These are phyloP conservation scores for Rhinoraja longicauda DNA, from an alignment of 2,797 vertebrate species.

Conservation along the genomic window DNA sequence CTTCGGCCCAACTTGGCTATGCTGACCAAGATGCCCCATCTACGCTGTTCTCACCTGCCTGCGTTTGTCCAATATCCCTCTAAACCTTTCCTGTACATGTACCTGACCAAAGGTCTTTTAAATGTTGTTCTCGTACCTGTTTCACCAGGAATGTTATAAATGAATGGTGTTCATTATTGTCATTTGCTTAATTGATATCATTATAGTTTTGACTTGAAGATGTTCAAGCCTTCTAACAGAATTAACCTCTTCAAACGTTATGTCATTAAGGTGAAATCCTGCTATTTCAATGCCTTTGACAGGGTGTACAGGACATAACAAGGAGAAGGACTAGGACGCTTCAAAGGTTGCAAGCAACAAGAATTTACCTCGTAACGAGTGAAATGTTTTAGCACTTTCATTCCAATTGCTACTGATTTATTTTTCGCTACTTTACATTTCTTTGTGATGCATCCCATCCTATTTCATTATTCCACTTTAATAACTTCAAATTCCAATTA, in stretches of 20 bases:
- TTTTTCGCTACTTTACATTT: neutral
- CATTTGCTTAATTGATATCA: neutral
- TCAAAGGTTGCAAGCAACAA: neutral
- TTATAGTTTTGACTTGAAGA: neutral
- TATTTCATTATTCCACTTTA: neutral
- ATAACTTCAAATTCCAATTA: constrained; percentile 7
- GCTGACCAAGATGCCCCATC: too few species aligned
- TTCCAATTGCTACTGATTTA: neutral
- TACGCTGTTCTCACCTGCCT: too few species aligned
- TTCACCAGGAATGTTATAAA: neutral
- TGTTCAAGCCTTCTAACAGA: neutral
- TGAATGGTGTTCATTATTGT: neutral
- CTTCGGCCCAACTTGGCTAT: too few species aligned
- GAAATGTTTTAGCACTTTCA: neutral
- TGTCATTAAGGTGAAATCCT: neutral
- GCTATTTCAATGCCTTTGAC: neutral
- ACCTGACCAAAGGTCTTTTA: too few species aligned
- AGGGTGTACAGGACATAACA: neutral
- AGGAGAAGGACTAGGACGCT: too few species aligned
- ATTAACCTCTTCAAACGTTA: neutral
- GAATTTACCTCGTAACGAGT: neutral
- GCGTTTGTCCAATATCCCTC: too few species aligned
- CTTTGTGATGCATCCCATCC: neutral
- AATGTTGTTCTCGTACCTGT: too few species aligned
- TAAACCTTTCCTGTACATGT: too few species aligned